A percentile compares a stretch with the other conserved stretches of the same genome.
Conservation (phyloP, 2,113 vertebrate species). For the Carassius auratus region DNA sequence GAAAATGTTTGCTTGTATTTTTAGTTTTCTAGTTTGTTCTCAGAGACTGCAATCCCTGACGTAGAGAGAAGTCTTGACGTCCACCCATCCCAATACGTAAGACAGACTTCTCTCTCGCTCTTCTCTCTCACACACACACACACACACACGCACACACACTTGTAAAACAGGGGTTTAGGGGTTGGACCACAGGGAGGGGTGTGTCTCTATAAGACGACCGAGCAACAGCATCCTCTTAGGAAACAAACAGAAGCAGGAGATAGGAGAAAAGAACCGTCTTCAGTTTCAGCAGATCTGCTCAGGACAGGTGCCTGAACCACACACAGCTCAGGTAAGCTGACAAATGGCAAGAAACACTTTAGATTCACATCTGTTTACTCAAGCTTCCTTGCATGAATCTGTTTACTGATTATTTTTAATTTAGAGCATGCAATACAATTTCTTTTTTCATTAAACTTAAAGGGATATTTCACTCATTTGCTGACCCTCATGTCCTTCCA, state of each 20-base stretch:
- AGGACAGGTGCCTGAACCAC: constrained; percentile 46
- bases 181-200: constrained; percentile 70
- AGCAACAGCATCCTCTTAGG: constrained; percentile 67
- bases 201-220: constrained; percentile 75
- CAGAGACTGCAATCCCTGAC: constrained; percentile 42
- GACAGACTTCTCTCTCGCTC: constrained; percentile 12
- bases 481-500: background rate
- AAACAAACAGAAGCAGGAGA: constrained; percentile 62
- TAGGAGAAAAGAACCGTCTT: constrained; percentile 64
- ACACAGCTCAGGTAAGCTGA: constrained; percentile 58
- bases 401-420: background rate
- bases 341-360: background rate
- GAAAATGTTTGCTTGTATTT: constrained; percentile 42
- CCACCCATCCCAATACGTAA: constrained; percentile 38
- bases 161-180: constrained; percentile 57
- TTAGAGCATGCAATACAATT: background rate
- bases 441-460: background rate
- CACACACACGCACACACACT: constrained; percentile 54
- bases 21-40: constrained; percentile 41
- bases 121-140: constrained; percentile 40
- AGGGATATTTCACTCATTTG: background rate
- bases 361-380: background rate
- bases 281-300: constrained; percentile 41
- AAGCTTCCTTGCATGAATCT: background rate
- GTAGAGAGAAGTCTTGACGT: constrained; percentile 34